These are phyloP conservation scores for Dorcus parallelipipedus DNA, from an alignment of 2,888 invertebrate species.

Conservation along the genomic window DNA sequence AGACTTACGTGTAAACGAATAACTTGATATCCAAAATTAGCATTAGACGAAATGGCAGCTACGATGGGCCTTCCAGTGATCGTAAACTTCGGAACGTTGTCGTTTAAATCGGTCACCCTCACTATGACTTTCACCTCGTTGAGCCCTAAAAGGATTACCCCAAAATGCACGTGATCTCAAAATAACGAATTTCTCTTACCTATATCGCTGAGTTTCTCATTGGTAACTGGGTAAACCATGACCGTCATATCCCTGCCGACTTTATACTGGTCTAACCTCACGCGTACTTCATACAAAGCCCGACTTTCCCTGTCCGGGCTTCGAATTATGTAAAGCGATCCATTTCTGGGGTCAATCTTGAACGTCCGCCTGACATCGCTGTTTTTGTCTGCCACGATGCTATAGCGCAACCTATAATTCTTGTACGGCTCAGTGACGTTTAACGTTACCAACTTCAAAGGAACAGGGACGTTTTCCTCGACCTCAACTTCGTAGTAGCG, in stretches of 20 bases:
- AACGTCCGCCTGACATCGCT: slow-evolving; percentile 61
- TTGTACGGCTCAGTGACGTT: slow-evolving; percentile 70
- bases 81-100: slow-evolving; percentile 76
- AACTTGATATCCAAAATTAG: slow-evolving; percentile 78
- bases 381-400: slow-evolving; percentile 60
- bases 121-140: slow-evolving; percentile 80
- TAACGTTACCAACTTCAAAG: slow-evolving; percentile 69
- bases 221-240: slow-evolving; percentile 73
- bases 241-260: slow-evolving; percentile 66
- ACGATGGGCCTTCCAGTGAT: slow-evolving; percentile 74
- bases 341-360: slow-evolving; percentile 72
- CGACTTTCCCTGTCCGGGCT: slow-evolving; percentile 73
- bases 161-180: background rate
- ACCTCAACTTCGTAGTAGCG: slow-evolving; percentile 78
- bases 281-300: slow-evolving; percentile 61
- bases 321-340: slow-evolving; percentile 68
- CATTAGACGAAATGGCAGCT: slow-evolving; percentile 77
- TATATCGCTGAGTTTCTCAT: slow-evolving; percentile 68
- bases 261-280: slow-evolving; percentile 54
- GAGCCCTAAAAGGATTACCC: slow-evolving; percentile 40
- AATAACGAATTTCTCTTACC: slow-evolving; percentile 44
- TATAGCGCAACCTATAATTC: slow-evolving; percentile 63
- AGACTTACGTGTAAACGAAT: slow-evolving; percentile 64
- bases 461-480: slow-evolving; percentile 75
- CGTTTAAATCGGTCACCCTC: slow-evolving; percentile 76